Evolutionary conservation across 35 echinoderm and acorn worm species (phyloP), one percentile per base, ranked within the genome.

Genomic region (Strongylocentrotus purpuratus): DNA sequence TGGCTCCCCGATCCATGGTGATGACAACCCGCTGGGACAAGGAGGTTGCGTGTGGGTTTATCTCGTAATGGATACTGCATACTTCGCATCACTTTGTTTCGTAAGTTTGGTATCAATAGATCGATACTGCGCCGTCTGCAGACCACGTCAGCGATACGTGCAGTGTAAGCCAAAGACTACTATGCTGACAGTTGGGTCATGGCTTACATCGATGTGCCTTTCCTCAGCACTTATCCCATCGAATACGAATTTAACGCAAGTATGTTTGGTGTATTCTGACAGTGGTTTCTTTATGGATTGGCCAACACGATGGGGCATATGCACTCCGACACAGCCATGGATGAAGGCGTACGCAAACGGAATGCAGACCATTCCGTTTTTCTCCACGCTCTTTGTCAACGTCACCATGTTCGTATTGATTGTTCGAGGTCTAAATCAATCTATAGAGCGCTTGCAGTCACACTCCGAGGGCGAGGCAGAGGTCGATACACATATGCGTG

Each of bases 21-120:
- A 99, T 86, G 96, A 96, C 17, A 94, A 94, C 4, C 94, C 96
- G 9, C 89, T 98, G 13, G 97, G 97, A 25, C 46, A 94, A 86
- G 47, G 94, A 10, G 98, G 97, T 12, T 98, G 97, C 90, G 88
- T 98, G 5, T 48, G 97, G 33, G 93, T 97, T 28, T 92, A 95
- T 45, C 94, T 97, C 47, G 31, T 97, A 10, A 94, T 95, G 22
- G 97, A 99, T 58, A 97, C 96, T 28, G 87, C 97, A 0, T 99
- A 96, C 94, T 99, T 97, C 46, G 92, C 96, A 20, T 97, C 98
- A n/a, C 92, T 99, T 46, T 99, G 95, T 94, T 97, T 99, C 45
- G 94, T 99, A 2, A 99, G 96, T 45, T 86, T 99, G 88, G 97
- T 98, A 9, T 97, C 97, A 1, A 94, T 97, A 6, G 98, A 99